Evolutionary conservation across 2,113 vertebrate species (phyloP).

Genomic region (Saimiri boliviensis): DNA sequence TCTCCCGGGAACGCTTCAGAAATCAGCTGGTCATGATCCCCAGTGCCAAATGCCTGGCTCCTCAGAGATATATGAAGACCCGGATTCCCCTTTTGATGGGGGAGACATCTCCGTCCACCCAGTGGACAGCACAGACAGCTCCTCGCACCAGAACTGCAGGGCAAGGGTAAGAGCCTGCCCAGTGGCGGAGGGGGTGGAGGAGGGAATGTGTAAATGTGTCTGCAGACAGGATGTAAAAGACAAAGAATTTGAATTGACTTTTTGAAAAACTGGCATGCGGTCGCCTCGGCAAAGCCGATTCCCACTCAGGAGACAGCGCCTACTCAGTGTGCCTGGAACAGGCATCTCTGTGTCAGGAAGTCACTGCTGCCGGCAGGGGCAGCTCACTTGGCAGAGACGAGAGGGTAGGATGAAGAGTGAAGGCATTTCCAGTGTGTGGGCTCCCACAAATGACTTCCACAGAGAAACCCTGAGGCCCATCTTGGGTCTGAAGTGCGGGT

Average conservation of each 20-base stretch:
- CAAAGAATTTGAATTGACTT: not conserved
- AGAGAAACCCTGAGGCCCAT: rapidly evolving
- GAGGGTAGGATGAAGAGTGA: rapidly evolving
- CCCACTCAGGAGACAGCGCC: not conserved
- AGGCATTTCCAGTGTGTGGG: no score
- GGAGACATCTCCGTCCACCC: rapidly evolving
- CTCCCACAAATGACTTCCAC: rapidly evolving
- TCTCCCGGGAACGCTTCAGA: rapidly evolving
- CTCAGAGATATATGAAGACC: no score
- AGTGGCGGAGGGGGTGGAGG: rapidly evolving
- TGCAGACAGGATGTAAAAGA: not conserved
- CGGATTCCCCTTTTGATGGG: rapidly evolving
- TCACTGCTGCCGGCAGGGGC: rapidly evolving
- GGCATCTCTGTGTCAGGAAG: not conserved
- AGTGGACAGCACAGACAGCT: rapidly evolving
- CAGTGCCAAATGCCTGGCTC: rapidly evolving
- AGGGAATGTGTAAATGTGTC: not conserved
- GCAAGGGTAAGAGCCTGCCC: not conserved
- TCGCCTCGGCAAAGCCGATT: rapidly evolving
- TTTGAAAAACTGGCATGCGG: not conserved
- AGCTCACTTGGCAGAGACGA: not conserved
- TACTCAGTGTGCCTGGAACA: not conserved
- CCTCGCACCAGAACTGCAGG: rapidly evolving
- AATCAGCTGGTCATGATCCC: no score
- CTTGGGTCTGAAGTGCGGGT: not conserved